Percentiles rank a stretch among this genome's conserved stretches.
phyloP scores from a whole-genome alignment of 2,797 vertebrate species.

The Alcedo quadribrachys region DNA sequence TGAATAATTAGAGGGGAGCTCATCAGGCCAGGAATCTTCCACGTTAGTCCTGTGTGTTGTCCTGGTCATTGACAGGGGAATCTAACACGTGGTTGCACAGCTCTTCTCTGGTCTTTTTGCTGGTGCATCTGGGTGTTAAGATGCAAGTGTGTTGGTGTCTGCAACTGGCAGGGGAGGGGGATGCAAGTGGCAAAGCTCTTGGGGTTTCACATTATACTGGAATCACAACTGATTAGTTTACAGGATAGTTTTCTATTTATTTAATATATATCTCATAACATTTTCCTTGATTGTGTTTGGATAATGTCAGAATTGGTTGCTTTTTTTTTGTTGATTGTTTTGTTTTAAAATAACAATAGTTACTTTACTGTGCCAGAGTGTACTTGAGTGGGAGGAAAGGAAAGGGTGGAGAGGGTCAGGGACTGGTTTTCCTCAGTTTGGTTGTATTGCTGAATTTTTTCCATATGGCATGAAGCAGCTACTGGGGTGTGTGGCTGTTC shows the following conservation, averaged over 20 bases:
- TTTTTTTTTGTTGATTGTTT: not conserved
- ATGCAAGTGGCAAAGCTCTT: not conserved
- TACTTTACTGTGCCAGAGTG: not conserved
- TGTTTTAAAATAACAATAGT: not conserved
- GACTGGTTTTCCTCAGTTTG: not conserved
- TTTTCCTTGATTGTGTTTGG: not conserved
- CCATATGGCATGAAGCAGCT: not conserved
- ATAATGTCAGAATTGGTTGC: too few species aligned
- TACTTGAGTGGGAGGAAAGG: not conserved
- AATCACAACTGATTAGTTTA: not conserved
- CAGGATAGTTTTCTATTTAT: not conserved
- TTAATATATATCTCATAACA: rapidly evolving
- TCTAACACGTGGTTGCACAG: not conserved
- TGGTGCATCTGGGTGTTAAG: not conserved
- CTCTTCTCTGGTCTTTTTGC: not conserved
- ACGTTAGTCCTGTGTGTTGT: not conserved
- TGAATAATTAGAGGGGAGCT: not conserved
- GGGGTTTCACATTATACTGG: not conserved
- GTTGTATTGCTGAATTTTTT: not conserved
- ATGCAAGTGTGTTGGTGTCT: not conserved
- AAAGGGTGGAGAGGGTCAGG: not conserved
- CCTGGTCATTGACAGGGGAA: not conserved
- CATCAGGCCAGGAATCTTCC: not conserved
- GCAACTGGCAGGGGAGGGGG: not conserved
- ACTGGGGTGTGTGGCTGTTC: not conserved